Evolutionary conservation across 2,113 vertebrate species (phyloP).

Genomic region (Colius striatus): DNA sequence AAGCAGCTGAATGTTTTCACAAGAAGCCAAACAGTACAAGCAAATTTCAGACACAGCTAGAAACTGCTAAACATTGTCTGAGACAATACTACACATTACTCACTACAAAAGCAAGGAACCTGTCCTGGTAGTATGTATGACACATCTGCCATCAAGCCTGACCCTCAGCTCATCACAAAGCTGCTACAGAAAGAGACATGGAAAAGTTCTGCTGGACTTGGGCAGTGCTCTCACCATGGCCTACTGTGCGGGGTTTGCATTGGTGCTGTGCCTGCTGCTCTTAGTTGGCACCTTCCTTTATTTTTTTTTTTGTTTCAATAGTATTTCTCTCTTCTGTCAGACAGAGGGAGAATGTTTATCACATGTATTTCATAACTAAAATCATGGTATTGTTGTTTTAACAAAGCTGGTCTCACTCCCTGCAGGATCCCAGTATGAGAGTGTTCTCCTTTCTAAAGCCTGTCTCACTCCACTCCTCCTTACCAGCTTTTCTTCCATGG

Average conservation of each 20-base stretch:
- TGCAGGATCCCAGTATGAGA: background rate
- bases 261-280: background rate
- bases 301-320: background rate
- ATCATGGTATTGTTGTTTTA: background rate
- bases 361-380: background rate
- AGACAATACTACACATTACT: background rate
- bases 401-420: background rate
- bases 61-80: background rate
- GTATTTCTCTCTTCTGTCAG: background rate
- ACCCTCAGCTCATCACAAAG: background rate
- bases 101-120: background rate
- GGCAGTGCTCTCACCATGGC: background rate
- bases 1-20: background rate
- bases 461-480: rapidly evolving
- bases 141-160: background rate
- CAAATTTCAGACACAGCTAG: background rate
- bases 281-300: background rate
- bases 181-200: background rate
- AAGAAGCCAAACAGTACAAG: background rate
- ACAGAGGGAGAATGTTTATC: background rate
- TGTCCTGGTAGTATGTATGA: background rate
- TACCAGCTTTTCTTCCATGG: background rate
- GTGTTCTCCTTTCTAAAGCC: background rate
- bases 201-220: background rate
- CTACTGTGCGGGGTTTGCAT: background rate